Percentiles rank a stretch among this genome's conserved stretches.
Conservation (phyloP, 2,888 invertebrate species). For the Torymus aiolomorphi region DNA sequence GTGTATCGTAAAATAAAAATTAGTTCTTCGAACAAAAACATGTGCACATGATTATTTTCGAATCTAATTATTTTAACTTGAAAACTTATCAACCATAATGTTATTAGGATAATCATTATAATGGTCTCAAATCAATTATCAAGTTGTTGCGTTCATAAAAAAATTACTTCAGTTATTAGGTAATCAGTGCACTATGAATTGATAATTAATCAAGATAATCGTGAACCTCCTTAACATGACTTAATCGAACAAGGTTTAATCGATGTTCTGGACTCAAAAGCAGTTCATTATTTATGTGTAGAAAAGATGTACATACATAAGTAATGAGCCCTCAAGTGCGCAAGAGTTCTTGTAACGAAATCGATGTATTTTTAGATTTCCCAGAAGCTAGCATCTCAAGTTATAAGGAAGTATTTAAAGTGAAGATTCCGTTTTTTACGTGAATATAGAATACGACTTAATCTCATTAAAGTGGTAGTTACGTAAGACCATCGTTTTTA, state of each 20-base stretch:
- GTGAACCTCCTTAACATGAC: constrained; percentile 10
- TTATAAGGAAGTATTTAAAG: too few relatives aligned
- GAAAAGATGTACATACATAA: not conserved
- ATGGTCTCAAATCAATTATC: constrained; percentile 29
- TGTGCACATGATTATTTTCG: constrained; percentile 1
- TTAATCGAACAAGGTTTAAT: constrained; percentile 37
- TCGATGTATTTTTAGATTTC: not conserved
- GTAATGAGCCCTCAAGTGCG: constrained; percentile 1
- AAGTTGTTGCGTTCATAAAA: constrained; percentile 14
- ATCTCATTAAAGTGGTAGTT: too few relatives aligned
- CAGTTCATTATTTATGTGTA: not conserved
- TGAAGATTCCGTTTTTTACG: not conserved
- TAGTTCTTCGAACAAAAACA: not conserved
- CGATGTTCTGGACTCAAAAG: not conserved
- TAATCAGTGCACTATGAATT: constrained; percentile 32
- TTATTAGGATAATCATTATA: constrained; percentile 1
- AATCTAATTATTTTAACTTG: not conserved
- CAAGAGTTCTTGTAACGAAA: constrained; percentile 1
- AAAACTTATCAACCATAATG: not conserved
- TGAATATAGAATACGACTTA: too few relatives aligned
- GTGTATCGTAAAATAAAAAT: too few relatives aligned
- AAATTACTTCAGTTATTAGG: constrained; percentile 15
- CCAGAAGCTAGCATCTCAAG: too few relatives aligned
- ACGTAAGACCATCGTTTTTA: too few relatives aligned
- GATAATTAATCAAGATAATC: constrained; percentile 17